These are phyloP conservation scores for Diacarnus erythraeanus DNA, from an alignment of 37 sponge, comb jelly and placozoan genomes.

Conservation along the genomic window DNA sequence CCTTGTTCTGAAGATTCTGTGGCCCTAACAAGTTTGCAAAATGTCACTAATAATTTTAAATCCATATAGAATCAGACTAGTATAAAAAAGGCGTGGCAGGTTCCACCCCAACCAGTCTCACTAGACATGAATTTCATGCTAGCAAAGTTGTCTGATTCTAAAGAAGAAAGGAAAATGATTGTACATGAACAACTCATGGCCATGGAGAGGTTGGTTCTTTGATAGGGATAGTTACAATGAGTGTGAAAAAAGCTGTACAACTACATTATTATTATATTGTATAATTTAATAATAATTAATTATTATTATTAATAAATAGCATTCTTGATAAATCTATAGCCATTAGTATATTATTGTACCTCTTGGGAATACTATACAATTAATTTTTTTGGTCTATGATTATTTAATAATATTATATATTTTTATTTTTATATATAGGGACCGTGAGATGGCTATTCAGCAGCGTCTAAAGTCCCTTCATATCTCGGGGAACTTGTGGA, in stretches of 20 bases:
- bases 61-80: too few species aligned
- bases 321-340: background rate
- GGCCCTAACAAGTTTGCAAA: too few species aligned
- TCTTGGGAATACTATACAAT: too few species aligned
- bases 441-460: slow-evolving; percentile 37
- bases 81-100: background rate
- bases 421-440: slow-evolving; percentile 16
- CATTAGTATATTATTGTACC: too few species aligned
- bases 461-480: slow-evolving; percentile 47
- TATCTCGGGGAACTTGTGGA: slow-evolving; percentile 33
- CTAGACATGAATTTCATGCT: slow-evolving; percentile 15
- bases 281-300: too few species aligned
- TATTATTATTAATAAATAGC: background rate
- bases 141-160: slow-evolving; percentile 7
- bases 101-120: background rate
- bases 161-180: slow-evolving; percentile 35
- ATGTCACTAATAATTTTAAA: background rate
- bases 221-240: background rate
- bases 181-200: slow-evolving; percentile 72
- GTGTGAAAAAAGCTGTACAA: too few species aligned
- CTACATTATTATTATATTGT: too few species aligned
- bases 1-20: too few species aligned
- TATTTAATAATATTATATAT: too few species aligned
- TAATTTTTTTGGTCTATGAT: too few species aligned
- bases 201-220: slow-evolving; percentile 54